Base-by-base conservation (phyloP, 2,888 invertebrate genomes). In the Drosophila anomalata region DNA sequence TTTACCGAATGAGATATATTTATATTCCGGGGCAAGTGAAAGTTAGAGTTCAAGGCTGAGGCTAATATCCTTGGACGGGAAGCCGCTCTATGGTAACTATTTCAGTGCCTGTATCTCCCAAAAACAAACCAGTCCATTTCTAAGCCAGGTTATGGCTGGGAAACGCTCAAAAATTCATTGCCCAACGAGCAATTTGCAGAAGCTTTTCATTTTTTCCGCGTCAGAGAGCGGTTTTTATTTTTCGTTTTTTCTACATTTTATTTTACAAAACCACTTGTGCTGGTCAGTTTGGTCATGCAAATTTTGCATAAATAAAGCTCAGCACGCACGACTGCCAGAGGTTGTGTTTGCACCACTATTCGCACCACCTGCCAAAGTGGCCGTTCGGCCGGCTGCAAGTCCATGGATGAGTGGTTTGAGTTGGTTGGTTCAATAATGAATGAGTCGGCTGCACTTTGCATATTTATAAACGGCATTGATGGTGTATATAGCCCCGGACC, bases 281-380 rank as follows among this genome's bases (percentile, higher is more conserved):
- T 53, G 65, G 73, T 42, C 41, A 17, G 41, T 42, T 42, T 42
- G 41, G 41, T 73, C 75, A 75, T 74, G 75, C 75, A 60, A 74
- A 74, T 71, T 74, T 74, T 67, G 74, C 74, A 75, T 75, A 71
- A 71, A 75, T 71, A 66, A 71, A 71, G 61, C 51, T 36, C 17
- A 33, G 46, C 56, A 69, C 62, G 56, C 72, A 61, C 72, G 29
- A 67, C 41, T 70, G 46, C 60, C 42, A 17, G 57, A 14, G 57
- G 44, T 20, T 60, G 50, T 51, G 39, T 61, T 29, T 29, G 29
- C 29, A 29, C 29, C 29, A 44, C 42, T 12, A 48, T 24, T n/a
- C 17, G 33, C 22, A 20, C 41, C 41, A 42, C 48, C 33, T 17
- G 12, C 20, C n/a, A 17, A 53, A 58, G 41, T 53, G 58, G 14